Percentiles rank a stretch among this genome's conserved stretches.
Evolutionary conservation across 2,888 invertebrate species (phyloP).

Genomic region (Cylindroiulus punctatus): DNA sequence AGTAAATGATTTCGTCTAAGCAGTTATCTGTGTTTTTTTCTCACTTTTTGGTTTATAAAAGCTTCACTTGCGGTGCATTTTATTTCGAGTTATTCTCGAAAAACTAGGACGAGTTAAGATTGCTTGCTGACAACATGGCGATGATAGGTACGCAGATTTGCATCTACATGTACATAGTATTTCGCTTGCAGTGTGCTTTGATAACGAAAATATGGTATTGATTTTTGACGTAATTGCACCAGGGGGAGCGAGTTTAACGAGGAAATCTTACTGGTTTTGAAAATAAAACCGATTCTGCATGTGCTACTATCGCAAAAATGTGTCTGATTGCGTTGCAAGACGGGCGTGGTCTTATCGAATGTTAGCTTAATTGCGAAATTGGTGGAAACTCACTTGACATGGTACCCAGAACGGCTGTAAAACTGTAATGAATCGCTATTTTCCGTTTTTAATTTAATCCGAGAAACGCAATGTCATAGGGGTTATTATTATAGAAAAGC

Average conservation of each 20-base stretch:
- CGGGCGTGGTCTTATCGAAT: constrained; percentile 11
- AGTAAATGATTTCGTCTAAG: too few relatives aligned
- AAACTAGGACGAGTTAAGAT: too few relatives aligned
- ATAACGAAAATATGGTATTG: not conserved
- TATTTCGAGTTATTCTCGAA: too few relatives aligned
- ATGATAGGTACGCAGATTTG: not conserved
- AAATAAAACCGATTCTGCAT: not conserved
- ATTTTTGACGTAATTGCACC: not conserved
- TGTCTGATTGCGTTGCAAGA: constrained; percentile 7
- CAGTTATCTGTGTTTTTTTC: too few relatives aligned
- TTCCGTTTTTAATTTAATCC: not conserved
- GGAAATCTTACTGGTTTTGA: not conserved
- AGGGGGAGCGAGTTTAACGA: not conserved
- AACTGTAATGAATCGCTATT: not conserved
- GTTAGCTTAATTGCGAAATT: not conserved
- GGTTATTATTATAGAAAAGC: not conserved
- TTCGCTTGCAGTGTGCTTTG: not conserved
- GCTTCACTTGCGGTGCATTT: too few relatives aligned
- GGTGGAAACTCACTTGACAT: not conserved
- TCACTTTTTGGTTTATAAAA: too few relatives aligned
- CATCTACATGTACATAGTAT: not conserved
- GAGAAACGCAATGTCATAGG: not conserved
- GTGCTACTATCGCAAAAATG: constrained; percentile 10
- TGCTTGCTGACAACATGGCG: not conserved
- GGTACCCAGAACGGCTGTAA: not conserved